Evolutionary conservation across 2,888 invertebrate genomes (phyloP).

Genomic region (Glyphotaelius pellucidus): DNA sequence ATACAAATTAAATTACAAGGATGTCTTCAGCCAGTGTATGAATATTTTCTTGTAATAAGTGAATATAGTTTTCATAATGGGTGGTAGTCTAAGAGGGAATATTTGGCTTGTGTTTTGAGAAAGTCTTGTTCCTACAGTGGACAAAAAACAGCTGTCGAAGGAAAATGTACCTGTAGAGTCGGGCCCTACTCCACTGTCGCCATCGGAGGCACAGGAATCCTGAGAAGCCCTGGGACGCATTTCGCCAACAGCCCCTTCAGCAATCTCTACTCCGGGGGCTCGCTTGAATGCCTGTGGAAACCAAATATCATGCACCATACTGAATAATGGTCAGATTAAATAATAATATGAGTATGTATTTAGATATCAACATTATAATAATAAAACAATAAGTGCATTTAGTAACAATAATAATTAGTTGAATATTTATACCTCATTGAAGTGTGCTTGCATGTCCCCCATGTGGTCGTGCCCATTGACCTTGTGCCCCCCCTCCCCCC

Average conservation of each 20-base stretch:
- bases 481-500: constrained; percentile 65
- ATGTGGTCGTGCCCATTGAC: constrained; percentile 56
- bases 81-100: neutral
- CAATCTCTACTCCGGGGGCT: constrained; percentile 58
- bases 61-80: neutral
- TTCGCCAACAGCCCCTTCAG: constrained; percentile 72
- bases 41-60: neutral
- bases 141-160: neutral
- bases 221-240: constrained; percentile 77
- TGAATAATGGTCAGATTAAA: neutral
- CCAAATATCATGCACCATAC: neutral
- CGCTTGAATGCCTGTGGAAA: constrained; percentile 60
- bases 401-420: neutral
- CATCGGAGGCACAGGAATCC: constrained; percentile 88
- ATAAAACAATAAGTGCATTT: neutral
- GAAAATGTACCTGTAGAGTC: constrained; percentile 80
- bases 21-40: neutral
- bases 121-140: neutral
- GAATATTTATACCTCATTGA: constrained; percentile 59
- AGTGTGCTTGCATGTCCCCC: constrained; percentile 61
- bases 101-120: neutral
- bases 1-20: neutral
- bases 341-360: neutral
- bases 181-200: constrained; percentile 92
- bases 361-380: neutral